These are phyloP conservation scores for Zootermopsis nevadensis DNA, from an alignment of 2,888 invertebrate genomes.

Conservation along the genomic window DNA sequence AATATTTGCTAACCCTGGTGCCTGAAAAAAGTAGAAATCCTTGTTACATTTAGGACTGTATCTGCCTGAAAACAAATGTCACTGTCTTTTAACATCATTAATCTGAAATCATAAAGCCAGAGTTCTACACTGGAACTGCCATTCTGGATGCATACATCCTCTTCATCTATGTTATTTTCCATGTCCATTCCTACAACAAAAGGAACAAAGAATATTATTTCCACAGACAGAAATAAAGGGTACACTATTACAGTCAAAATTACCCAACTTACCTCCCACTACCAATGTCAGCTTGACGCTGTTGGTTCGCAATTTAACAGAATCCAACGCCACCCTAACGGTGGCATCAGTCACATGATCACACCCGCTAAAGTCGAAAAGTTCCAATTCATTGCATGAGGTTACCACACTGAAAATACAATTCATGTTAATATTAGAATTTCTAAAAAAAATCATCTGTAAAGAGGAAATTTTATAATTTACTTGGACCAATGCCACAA, in stretches of 20 bases:
- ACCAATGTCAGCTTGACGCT: conserved; percentile 58
- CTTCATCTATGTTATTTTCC: too few relatives aligned
- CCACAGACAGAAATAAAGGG: not conserved
- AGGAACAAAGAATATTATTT: too few relatives aligned
- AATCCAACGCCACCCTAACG: conserved; percentile 56
- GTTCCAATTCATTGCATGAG: conserved; percentile 55
- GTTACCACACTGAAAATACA: conserved; percentile 47
- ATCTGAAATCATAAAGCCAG: too few relatives aligned
- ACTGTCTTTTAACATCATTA: too few relatives aligned
- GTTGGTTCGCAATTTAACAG: conserved; percentile 57
- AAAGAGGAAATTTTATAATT: too few relatives aligned
- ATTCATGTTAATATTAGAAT: too few relatives aligned
- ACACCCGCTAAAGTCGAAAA: conserved; percentile 59
- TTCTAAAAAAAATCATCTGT: too few relatives aligned
- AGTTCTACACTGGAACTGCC: too few relatives aligned
- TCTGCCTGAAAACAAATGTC: not conserved
- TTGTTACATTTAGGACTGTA: not conserved
- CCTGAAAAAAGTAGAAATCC: conserved; percentile 18
- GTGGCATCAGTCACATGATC: conserved; percentile 56
- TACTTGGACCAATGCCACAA: too few relatives aligned
- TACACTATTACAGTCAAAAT: conserved; percentile 19
- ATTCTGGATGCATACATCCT: too few relatives aligned
- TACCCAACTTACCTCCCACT: conserved; percentile 56
- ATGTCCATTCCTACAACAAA: too few relatives aligned
- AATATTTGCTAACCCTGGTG: conserved; percentile 3